Base-by-base conservation (phyloP, 1,140 invertebrate genomes). In the Danaus plexippus region DNA sequence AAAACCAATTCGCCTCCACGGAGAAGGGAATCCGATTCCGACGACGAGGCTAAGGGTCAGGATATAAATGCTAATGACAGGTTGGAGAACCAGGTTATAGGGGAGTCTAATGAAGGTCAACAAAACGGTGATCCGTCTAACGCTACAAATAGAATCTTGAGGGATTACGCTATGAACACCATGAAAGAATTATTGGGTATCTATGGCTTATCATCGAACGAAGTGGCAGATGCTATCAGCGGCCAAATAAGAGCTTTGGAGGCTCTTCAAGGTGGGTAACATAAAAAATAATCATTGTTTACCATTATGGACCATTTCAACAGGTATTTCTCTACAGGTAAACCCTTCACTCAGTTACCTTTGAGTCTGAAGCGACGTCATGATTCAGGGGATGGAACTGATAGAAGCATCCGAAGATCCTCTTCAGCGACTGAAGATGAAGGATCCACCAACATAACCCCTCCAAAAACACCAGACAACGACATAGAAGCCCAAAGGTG, bases 161-260 rank as follows among this genome's bases (percentile, higher is more conserved):
- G 90, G 61, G 92, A 93, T 68, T 93, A 92, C 75, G 92, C 92
- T 6, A 91, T 93, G 82, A 92, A 90, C 53, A 93, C 92, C 2
- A 93, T 93, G 92, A 91, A 92, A 60, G 92, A 93, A 76, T 77
- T 94, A 41, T 79, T 94, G 11, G 90, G 91, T 11, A 91, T 94
- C 63, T 93, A 94, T 71, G 92, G 92, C 41, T 77, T 92, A 48
- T 89, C 89, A 15, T 89, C 89, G 1, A 88, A 88, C 59, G 89
- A 90, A 75, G 89, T 90, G 1, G 89, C 89, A 43, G 89, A 90
- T 67, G 89, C 88, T 52, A 89, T 90, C 41, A 88, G 83, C 48
- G 85, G 89, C 52, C 89, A 90, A 72, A 85, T 90, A 22, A 75
- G 86, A 54, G 85, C 84, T 44, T 77, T 88, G 56, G 85, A 88